These are phyloP conservation scores for Lucilia cuprina DNA, from an alignment of 1,140 invertebrate genomes.

Conservation along the genomic window DNA sequence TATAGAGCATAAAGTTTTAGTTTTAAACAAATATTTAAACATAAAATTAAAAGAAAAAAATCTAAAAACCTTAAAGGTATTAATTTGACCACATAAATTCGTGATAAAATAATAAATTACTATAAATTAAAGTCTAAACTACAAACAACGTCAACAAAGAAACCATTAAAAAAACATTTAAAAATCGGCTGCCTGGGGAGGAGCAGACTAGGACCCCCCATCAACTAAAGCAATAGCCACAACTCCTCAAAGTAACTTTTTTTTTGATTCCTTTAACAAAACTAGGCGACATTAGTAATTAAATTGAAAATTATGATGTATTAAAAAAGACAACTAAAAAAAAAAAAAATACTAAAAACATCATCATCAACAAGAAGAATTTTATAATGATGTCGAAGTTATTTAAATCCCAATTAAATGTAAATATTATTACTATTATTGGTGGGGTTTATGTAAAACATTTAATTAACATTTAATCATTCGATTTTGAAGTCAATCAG, in stretches of 20 bases:
- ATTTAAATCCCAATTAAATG: slow-evolving; percentile 32
- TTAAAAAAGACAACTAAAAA: background rate
- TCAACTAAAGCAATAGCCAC: background rate
- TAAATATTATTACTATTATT: background rate
- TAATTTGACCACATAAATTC: slow-evolving; percentile 33
- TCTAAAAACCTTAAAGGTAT: background rate
- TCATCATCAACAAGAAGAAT: background rate
- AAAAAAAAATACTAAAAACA: background rate
- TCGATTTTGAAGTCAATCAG: background rate
- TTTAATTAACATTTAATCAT: slow-evolving; percentile 33
- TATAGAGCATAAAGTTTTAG: background rate
- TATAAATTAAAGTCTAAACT: background rate
- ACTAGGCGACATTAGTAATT: slow-evolving; percentile 32
- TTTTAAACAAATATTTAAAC: background rate
- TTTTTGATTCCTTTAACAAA: background rate
- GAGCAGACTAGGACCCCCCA: slow-evolving; percentile 6
- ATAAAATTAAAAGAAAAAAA: background rate
- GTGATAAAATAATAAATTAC: slow-evolving; percentile 4
- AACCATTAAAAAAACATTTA: slow-evolving; percentile 2
- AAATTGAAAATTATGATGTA: slow-evolving; percentile 32
- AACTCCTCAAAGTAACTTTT: background rate
- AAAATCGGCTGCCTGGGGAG: background rate
- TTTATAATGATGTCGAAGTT: slow-evolving; percentile 22
- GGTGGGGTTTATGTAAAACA: slow-evolving; percentile 11
- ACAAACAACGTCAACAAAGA: background rate